Conservation (phyloP, 2,113 vertebrate species). For the Ondatra zibethicus region DNA sequence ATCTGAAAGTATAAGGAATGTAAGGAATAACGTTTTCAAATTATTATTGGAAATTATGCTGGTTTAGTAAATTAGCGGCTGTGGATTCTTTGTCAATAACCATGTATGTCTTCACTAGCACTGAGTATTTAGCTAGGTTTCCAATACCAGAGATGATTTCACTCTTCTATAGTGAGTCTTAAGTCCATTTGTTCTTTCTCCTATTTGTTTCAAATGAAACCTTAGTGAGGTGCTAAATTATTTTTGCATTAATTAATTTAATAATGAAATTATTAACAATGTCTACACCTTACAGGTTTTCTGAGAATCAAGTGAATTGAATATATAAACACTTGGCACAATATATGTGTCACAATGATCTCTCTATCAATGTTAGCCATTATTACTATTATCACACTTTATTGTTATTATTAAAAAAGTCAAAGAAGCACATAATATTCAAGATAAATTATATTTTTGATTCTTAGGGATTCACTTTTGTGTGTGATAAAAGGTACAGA, state of each 20-base stretch:
- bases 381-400: neutral
- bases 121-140: neutral
- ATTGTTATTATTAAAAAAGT: neutral
- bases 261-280: conserved; percentile 28
- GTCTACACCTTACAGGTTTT: neutral
- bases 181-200: neutral
- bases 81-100: neutral
- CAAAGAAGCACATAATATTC: neutral
- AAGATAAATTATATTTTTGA: neutral
- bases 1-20: neutral
- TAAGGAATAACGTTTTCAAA: neutral
- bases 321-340: neutral
- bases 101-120: neutral
- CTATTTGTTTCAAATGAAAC: neutral
- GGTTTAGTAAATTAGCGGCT: neutral
- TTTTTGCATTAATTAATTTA: neutral
- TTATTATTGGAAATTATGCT: neutral
- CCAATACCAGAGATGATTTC: neutral
- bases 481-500: neutral
- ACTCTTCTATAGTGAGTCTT: neutral
- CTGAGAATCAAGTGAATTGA: neutral
- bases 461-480: neutral
- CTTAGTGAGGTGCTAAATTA: neutral
- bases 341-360: neutral
- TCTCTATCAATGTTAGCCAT: neutral